A percentile compares a stretch with the other conserved stretches of the same genome.
These are phyloP conservation scores for Catocala nupta DNA, from an alignment of 2,888 invertebrate species.

Conservation along the genomic window DNA sequence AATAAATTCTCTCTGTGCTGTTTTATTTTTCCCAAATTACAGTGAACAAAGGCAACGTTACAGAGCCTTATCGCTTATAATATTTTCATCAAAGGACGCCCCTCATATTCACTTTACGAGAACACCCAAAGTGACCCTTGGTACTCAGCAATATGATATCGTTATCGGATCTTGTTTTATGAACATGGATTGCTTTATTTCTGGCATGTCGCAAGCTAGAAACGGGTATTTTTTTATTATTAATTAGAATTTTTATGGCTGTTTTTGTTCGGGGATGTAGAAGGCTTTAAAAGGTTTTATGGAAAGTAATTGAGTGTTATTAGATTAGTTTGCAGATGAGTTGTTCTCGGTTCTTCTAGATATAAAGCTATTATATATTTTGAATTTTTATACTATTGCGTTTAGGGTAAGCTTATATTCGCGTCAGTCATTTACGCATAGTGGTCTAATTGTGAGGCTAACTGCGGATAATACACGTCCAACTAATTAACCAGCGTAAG, in stretches of 20 bases:
- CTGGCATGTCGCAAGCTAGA: not conserved
- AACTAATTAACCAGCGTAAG: too few relatives aligned
- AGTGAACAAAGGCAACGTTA: slow-evolving; percentile 1
- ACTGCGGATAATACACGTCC: too few relatives aligned
- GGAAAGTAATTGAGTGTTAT: too few relatives aligned
- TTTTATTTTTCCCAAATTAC: slow-evolving; percentile 9
- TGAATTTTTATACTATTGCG: too few relatives aligned
- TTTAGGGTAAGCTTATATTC: too few relatives aligned
- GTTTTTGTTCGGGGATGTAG: too few relatives aligned
- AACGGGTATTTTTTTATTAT: not conserved
- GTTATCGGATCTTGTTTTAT: slow-evolving; percentile 30
- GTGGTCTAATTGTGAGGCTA: too few relatives aligned
- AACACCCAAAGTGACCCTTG: slow-evolving; percentile 26
- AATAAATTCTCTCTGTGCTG: not conserved
- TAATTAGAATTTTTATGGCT: not conserved
- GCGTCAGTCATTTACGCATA: too few relatives aligned
- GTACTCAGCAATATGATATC: slow-evolving; percentile 26
- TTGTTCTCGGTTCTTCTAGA: too few relatives aligned
- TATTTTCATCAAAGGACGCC: slow-evolving; percentile 35
- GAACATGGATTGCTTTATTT: slow-evolving; percentile 14
- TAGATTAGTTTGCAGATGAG: too few relatives aligned
- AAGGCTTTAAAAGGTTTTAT: too few relatives aligned
- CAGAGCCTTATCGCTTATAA: slow-evolving; percentile 28
- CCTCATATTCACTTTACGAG: slow-evolving; percentile 22
- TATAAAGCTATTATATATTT: too few relatives aligned